These are phyloP conservation scores for Notolepis coatsorum DNA, from an alignment of 2,797 vertebrate species.

Conservation along the genomic window DNA sequence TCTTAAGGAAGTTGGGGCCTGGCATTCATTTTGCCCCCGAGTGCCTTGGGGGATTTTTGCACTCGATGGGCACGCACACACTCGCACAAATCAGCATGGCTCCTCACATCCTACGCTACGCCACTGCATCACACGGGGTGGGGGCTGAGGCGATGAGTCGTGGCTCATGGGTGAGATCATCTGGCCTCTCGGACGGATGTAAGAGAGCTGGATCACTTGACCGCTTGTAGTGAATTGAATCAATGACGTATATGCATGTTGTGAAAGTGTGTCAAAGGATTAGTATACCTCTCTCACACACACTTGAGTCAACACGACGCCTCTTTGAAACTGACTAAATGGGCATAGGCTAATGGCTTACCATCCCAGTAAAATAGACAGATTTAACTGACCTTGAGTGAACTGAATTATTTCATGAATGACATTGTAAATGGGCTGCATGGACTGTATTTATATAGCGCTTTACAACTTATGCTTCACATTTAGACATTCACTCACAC, in stretches of 20 bases:
- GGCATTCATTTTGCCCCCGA: conserved; percentile 3
- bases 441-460: too few relatives aligned
- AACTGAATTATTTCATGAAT: too few relatives aligned
- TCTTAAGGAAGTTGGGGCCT: conserved; percentile 44
- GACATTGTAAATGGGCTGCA: too few relatives aligned
- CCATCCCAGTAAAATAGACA: not conserved
- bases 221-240: conserved; percentile 10
- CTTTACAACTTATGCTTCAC: too few relatives aligned
- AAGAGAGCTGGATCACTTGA: conserved; percentile 21
- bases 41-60: conserved; percentile 22
- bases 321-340: conserved; percentile 1
- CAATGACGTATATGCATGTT: not conserved
- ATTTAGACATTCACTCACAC: too few relatives aligned
- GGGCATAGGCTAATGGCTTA: too few relatives aligned
- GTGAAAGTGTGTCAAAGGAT: not conserved
- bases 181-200: conserved; percentile 5
- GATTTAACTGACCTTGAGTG: conserved; percentile 1
- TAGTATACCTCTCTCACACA: not conserved
- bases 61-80: conserved; percentile 5
- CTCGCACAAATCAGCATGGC: conserved; percentile 4
- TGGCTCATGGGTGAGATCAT: conserved; percentile 51
- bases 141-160: conserved; percentile 10
- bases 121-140: conserved; percentile 14
- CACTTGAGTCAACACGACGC: not conserved
- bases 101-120: conserved; percentile 37